Base-by-base conservation (phyloP, 2,888 invertebrate species). In the Brachyopa scutellaris region DNA sequence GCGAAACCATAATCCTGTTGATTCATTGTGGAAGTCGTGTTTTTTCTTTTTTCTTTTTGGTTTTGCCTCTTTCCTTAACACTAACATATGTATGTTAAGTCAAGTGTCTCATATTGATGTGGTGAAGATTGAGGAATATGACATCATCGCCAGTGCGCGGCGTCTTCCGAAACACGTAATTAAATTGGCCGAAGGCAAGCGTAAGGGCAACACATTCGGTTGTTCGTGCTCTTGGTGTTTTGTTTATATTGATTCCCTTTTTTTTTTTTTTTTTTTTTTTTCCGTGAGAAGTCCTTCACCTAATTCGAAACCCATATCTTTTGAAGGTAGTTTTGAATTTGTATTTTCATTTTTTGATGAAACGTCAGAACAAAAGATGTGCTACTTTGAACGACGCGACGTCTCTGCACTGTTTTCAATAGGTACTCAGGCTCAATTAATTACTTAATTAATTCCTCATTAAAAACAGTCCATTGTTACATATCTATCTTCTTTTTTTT, bases 31-130 rank as follows among this genome's bases (percentile, higher is more conserved):
- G 33, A 80, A 40, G 74, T 69, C 13, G 23, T 64, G 26, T 23
- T 59, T 11, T 13, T n/a, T n/a, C 7, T 29, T 29, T 72, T 42
- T 2, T 17, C 19, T 55, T 13, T 42, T 36, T 53, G 23, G n/a
- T n/a, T n/a, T n/a, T n/a, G n/a, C n/a, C n/a, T n/a, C n/a, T n/a
- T n/a, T n/a, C n/a, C n/a, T n/a, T n/a, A n/a, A n/a, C n/a, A n/a
- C n/a, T n/a, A n/a, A n/a, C n/a, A n/a, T n/a, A n/a, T n/a, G n/a
- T n/a, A 29, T 49, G 45, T 6, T 29, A 64, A 74, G 62, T 76
- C 69, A 76, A 74, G 76, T 74, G 69, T 80, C 29, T 74, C 49
- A 55, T 61, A 53, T 61, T 66, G 29, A 69, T 49, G 31, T 49
- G n/a, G 15, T 40, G 51, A 26, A 26, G 26, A 6, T 3, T 19